Percentiles rank a stretch among this genome's conserved stretches.
Evolutionary conservation across 2,888 invertebrate species (phyloP).

Genomic region (Physocephala rufipes): DNA sequence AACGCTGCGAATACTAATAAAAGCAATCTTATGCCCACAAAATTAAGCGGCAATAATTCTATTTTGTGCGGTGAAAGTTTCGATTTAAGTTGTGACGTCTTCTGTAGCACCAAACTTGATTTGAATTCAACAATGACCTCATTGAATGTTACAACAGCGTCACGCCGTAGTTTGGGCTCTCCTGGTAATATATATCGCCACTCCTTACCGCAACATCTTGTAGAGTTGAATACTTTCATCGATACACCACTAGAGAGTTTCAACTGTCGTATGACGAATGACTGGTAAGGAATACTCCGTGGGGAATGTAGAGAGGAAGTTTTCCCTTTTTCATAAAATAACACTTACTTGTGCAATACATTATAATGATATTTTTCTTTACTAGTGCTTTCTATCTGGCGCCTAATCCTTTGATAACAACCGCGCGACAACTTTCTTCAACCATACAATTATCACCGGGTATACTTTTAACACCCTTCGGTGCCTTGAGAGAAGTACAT

Average conservation of each 20-base stretch:
- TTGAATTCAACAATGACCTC: conserved; percentile 53
- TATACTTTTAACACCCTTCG: conserved; percentile 59
- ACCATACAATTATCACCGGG: conserved; percentile 61
- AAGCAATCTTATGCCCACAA: conserved; percentile 53
- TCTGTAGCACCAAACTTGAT: conserved; percentile 63
- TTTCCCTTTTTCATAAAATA: neutral
- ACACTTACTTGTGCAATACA: too few relatives aligned
- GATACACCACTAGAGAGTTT: conserved; percentile 59
- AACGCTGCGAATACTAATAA: conserved; percentile 42
- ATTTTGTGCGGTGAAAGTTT: conserved; percentile 49
- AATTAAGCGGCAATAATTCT: conserved; percentile 46
- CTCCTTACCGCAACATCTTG: conserved; percentile 53
- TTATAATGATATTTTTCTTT: conserved; percentile 13
- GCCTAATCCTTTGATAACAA: conserved; percentile 62
- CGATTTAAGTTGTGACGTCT: conserved; percentile 50
- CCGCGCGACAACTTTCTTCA: conserved; percentile 58
- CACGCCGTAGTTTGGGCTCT: conserved; percentile 44
- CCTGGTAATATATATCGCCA: conserved; percentile 41
- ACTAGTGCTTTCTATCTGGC: conserved; percentile 56
- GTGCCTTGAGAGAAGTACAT: conserved; percentile 61
- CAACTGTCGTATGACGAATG: conserved; percentile 51
- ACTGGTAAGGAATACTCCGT: conserved; percentile 52
- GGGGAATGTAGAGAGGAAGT: conserved; percentile 5
- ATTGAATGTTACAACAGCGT: conserved; percentile 45
- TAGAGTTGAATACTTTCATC: conserved; percentile 57